Conservation (phyloP, 2,888 invertebrate genomes). For the Mesorhabditis spiculigera region DNA sequence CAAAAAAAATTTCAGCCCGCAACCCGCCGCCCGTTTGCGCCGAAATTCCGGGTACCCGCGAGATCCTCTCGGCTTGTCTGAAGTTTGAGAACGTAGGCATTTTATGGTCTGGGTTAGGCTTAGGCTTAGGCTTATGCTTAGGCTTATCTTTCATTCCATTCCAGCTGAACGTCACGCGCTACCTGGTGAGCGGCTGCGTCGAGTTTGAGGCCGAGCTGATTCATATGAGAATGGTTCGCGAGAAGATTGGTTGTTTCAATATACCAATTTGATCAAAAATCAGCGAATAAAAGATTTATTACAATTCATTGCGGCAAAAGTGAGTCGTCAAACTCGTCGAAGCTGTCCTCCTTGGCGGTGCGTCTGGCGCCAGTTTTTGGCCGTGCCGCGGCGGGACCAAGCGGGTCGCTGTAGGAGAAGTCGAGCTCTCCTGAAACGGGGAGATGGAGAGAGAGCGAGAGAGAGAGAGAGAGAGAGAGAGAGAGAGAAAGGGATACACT, state of each 20-base stretch:
- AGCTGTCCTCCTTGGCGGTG: constrained; percentile 70
- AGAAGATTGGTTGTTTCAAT: constrained; percentile 60
- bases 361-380: constrained; percentile 59
- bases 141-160: constrained; percentile 1
- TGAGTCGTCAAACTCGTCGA: constrained; percentile 74
- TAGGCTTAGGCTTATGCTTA: neutral
- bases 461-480: too few species aligned
- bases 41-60: constrained; percentile 59
- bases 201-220: constrained; percentile 57
- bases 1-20: constrained; percentile 47
- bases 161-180: constrained; percentile 41
- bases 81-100: constrained; percentile 50
- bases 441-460: neutral
- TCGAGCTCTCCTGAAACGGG: constrained; percentile 41
- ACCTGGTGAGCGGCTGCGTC: constrained; percentile 57
- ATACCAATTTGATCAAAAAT: constrained; percentile 40
- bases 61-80: constrained; percentile 59
- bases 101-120: too few species aligned
- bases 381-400: constrained; percentile 61
- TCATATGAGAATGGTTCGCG: constrained; percentile 47
- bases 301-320: constrained; percentile 65
- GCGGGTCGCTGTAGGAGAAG: constrained; percentile 61
- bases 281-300: neutral
- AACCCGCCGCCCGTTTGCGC: constrained; percentile 61
- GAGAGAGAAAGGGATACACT: neutral